Evolutionary conservation across 1,140 invertebrate species (phyloP).

Genomic region (Habropoda laboriosa): DNA sequence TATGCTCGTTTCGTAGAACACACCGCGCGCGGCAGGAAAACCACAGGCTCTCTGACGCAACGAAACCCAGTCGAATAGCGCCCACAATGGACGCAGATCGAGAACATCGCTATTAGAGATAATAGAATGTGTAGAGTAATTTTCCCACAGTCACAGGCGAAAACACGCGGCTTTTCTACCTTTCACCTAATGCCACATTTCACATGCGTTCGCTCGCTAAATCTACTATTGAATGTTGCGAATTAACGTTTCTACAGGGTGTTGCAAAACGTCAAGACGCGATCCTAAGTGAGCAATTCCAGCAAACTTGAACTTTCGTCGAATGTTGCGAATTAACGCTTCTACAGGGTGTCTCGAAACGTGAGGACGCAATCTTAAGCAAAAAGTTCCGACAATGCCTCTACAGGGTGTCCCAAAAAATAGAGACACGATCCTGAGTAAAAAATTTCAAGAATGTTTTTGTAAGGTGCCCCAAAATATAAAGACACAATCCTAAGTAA

Average conservation of each 20-base stretch:
- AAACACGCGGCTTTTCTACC: conserved; percentile 56
- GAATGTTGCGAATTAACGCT: conserved; percentile 4
- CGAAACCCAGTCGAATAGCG: conserved; percentile 62
- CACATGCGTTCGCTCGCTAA: conserved; percentile 33
- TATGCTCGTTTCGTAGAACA: conserved; percentile 54
- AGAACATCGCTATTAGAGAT: conserved; percentile 67
- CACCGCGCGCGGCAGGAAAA: conserved; percentile 48
- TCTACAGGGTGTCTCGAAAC: too few species aligned
- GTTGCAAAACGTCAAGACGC: too few species aligned
- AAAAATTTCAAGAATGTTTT: too few species aligned
- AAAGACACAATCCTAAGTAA: too few species aligned
- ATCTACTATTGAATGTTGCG: conserved; percentile 22
- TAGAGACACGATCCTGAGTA: too few species aligned
- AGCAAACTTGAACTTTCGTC: too few species aligned
- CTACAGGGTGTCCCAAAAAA: too few species aligned
- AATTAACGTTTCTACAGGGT: too few species aligned
- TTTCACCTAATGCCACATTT: conserved; percentile 57
- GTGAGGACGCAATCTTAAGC: too few species aligned
- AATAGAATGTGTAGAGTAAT: conserved; percentile 65
- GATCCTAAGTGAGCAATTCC: too few species aligned
- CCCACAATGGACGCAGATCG: conserved; percentile 67
- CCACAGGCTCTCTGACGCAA: conserved; percentile 58
- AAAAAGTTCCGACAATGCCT: too few species aligned
- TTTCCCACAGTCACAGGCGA: conserved; percentile 61
- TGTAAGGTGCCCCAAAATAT: too few species aligned